These are phyloP conservation scores for Cyrtodaria siliqua DNA, from an alignment of 2,888 invertebrate genomes.

Conservation along the genomic window DNA sequence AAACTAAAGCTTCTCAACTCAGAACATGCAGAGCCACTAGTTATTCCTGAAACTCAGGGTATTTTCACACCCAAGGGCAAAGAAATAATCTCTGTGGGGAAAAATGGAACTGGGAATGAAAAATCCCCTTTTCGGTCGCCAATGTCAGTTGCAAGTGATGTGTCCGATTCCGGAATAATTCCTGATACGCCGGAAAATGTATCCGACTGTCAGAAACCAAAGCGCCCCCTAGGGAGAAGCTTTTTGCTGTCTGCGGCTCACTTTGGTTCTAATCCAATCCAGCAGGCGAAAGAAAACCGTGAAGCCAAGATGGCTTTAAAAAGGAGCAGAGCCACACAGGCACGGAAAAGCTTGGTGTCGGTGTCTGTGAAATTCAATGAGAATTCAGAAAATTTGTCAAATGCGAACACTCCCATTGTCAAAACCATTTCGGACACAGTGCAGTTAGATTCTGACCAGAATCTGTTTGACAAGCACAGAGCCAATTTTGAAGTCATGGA, in stretches of 20 bases:
- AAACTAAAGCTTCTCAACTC: too few relatives aligned
- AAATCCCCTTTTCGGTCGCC: constrained; percentile 24
- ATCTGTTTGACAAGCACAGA: too few relatives aligned
- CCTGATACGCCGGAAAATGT: constrained; percentile 74
- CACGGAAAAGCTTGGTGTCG: constrained; percentile 56
- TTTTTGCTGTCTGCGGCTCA: constrained; percentile 65
- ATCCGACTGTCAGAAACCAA: constrained; percentile 38
- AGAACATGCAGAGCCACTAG: constrained; percentile 11
- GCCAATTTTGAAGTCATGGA: background rate
- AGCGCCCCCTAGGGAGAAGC: constrained; percentile 67
- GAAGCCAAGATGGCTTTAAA: constrained; percentile 55
- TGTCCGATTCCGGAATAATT: constrained; percentile 66
- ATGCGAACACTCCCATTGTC: too few relatives aligned
- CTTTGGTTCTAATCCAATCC: constrained; percentile 66
- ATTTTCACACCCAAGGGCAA: constrained; percentile 44
- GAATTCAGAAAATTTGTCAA: too few relatives aligned
- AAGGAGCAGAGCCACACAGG: constrained; percentile 38
- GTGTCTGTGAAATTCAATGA: constrained; percentile 61
- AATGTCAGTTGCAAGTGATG: constrained; percentile 1
- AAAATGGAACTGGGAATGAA: too few relatives aligned
- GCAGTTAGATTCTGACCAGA: too few relatives aligned
- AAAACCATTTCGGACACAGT: background rate
- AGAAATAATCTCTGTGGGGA: too few relatives aligned
- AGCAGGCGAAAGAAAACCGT: constrained; percentile 61
- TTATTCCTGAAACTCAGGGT: constrained; percentile 71